Percentiles rank a stretch among this genome's conserved stretches.
These are phyloP conservation scores for Neodiprion pinetum DNA, from an alignment of 1,140 invertebrate genomes.

Conservation along the genomic window DNA sequence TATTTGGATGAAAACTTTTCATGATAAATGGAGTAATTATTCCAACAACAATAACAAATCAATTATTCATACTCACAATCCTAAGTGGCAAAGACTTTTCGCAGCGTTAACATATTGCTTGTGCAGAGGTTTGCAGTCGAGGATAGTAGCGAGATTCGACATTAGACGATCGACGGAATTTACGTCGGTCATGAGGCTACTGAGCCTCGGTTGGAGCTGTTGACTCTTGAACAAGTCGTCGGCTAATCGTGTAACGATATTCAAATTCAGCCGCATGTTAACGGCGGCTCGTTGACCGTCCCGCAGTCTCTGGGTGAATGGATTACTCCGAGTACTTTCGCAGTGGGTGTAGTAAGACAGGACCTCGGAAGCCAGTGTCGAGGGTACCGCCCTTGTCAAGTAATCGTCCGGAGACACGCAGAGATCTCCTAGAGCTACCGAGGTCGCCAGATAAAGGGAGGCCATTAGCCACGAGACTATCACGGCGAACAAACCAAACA, in stretches of 20 bases:
- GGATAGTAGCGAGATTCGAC: slow-evolving; percentile 69
- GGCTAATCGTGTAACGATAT: slow-evolving; percentile 67
- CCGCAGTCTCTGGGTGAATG: slow-evolving; percentile 77
- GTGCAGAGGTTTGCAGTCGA: slow-evolving; percentile 82
- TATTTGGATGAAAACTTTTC: slow-evolving; percentile 4
- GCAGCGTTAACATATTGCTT: slow-evolving; percentile 80
- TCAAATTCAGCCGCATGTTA: slow-evolving; percentile 72
- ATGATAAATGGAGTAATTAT: slow-evolving; percentile 3
- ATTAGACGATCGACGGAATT: slow-evolving; percentile 70
- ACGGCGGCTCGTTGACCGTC: slow-evolving; percentile 77
- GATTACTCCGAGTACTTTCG: slow-evolving; percentile 78
- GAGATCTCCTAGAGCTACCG: slow-evolving; percentile 80
- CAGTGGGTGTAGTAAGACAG: slow-evolving; percentile 85
- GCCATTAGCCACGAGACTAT: slow-evolving; percentile 89
- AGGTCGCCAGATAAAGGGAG: slow-evolving; percentile 80
- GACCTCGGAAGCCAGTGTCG: slow-evolving; percentile 65
- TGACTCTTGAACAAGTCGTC: slow-evolving; percentile 69
- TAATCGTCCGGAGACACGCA: slow-evolving; percentile 76
- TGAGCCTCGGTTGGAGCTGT: slow-evolving; percentile 72
- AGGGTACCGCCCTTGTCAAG: slow-evolving; percentile 44
- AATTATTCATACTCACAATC: slow-evolving; percentile 65
- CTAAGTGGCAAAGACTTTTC: slow-evolving; percentile 80
- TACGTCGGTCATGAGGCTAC: slow-evolving; percentile 74
- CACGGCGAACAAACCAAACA: slow-evolving; percentile 87
- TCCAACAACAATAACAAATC: too few relatives aligned